Base-by-base conservation (phyloP, 2,888 invertebrate species). In the Aelia acuminata region DNA sequence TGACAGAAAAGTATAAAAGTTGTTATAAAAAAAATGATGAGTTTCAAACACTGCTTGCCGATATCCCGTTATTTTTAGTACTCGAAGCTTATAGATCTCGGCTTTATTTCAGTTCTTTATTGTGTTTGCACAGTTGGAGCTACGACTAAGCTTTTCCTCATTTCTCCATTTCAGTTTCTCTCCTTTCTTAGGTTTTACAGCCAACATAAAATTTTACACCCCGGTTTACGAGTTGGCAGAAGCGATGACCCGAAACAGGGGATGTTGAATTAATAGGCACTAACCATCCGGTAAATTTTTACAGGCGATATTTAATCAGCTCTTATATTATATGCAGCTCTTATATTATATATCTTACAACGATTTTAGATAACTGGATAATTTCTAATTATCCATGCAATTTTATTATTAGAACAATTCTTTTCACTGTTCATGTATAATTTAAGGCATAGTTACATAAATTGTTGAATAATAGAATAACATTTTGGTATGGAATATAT, bases 201-300 rank as follows among this genome's bases (percentile, higher is more conserved):
- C 13, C 35, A 31, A 35, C 63, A 70, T 70, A 70, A 70, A 70
- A 70, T 70, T 70, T 70, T 70, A 70, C 63, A 18, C 31, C 63
- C 63, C 35, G 26, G 31, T 70, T 70, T 70, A 70, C 63, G 63
- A 70, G 31, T 70, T 70, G 18, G 63, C 18, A 35, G 63, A 35
- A 31, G 18, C 63, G 63, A 35, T 70, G 63, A 70, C 63, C 63
- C 31, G 63, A 70, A 35, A 35, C 20, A 35, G 18, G 26, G 31
- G 63, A 70, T 70, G 3, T 7, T 18, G 63, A 35, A 70, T 70
- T 70, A 35, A 70, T 35, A 31, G 35, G 5, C 35, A 18, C 35
- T 70, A 20, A 70, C 31, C 31, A 70, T 70, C 63, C 15, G 15
- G 63, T 63, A 63, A 31, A 3, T 13, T 15, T 31, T 53, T 22